Percentiles rank a stretch among this genome's conserved stretches.
Conservation (phyloP, 2,113 vertebrate genomes). For the Albula glossodonta region DNA sequence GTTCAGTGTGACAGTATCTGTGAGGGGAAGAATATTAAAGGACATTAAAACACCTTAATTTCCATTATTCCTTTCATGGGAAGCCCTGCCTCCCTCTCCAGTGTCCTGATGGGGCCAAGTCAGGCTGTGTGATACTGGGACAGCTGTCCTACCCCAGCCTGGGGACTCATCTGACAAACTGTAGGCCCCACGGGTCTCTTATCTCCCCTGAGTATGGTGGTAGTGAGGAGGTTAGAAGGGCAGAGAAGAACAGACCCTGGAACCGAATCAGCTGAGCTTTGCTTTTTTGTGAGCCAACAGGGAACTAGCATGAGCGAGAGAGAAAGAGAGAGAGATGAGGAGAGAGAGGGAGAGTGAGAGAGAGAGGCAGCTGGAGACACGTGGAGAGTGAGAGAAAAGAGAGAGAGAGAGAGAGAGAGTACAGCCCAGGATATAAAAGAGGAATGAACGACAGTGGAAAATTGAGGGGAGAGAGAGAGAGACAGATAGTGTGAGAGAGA, state of each 20-base stretch:
- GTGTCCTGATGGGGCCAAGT: background rate
- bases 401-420: conserved; percentile 27
- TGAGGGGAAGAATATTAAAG: background rate
- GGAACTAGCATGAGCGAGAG: background rate
- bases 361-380: background rate
- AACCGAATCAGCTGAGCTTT: conserved; percentile 54
- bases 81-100: conserved; percentile 16
- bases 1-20: background rate
- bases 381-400: background rate
- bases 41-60: conserved; percentile 16
- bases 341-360: background rate
- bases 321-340: conserved; percentile 31
- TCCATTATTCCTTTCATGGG: too few relatives aligned
- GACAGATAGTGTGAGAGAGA: conserved; percentile 31
- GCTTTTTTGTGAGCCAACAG: conserved; percentile 41
- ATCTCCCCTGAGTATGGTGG: conserved; percentile 12
- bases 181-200: conserved; percentile 22
- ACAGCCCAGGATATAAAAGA: conserved; percentile 7
- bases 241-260: conserved; percentile 16
- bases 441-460: conserved; percentile 8
- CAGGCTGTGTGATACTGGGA: background rate
- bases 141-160: conserved; percentile 25
- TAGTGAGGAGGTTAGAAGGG: conserved; percentile 11
- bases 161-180: conserved; percentile 21
- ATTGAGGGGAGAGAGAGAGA: conserved; percentile 1